These are phyloP conservation scores for Sapajus apella DNA, from an alignment of 2,113 vertebrate genomes.

Conservation along the genomic window DNA sequence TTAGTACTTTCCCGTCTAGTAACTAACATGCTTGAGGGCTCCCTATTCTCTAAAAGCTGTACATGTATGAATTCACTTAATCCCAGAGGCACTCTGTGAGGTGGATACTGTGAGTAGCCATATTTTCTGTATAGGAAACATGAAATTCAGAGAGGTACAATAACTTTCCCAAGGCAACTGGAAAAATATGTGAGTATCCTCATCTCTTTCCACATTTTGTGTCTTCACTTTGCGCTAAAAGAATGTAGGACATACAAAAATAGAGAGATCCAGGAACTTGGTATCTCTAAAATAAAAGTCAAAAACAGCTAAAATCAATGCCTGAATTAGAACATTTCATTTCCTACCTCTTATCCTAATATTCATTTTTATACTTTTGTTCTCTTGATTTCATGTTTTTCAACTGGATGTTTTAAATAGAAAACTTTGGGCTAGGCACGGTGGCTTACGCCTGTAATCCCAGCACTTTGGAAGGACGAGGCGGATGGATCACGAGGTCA, in stretches of 20 bases:
- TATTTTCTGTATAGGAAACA: not conserved
- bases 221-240: not conserved
- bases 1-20: not conserved
- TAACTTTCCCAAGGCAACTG: not conserved
- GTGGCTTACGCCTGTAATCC: too few species aligned
- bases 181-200: not conserved
- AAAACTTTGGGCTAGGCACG: not conserved
- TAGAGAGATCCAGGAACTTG: conserved; percentile 46
- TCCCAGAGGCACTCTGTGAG: not conserved
- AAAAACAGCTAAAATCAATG: conserved; percentile 9
- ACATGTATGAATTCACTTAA: not conserved
- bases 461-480: too few species aligned
- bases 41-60: not conserved
- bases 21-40: not conserved
- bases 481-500: too few species aligned
- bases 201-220: not conserved
- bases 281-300: conserved; percentile 21
- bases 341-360: not conserved
- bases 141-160: not conserved
- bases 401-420: not conserved
- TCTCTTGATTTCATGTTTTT: conserved; percentile 13
- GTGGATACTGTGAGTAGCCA: not conserved
- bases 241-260: conserved; percentile 58
- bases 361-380: not conserved
- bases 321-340: conserved; percentile 30